These are phyloP conservation scores for Hesperophylax magnus DNA, from an alignment of 1,140 invertebrate genomes.

Conservation along the genomic window DNA sequence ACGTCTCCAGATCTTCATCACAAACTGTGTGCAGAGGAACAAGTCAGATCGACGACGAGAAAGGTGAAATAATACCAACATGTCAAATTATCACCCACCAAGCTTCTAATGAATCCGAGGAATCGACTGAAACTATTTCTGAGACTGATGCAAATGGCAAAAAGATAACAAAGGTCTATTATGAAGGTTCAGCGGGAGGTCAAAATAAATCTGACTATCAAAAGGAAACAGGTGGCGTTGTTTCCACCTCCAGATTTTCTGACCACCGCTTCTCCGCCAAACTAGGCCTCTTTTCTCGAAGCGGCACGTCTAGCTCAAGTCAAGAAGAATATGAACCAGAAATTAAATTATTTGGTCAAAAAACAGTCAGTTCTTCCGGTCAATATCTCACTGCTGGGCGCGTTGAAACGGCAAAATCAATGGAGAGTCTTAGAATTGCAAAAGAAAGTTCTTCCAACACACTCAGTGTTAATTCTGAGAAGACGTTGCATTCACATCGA, in stretches of 20 bases:
- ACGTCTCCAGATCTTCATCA: constrained; percentile 36
- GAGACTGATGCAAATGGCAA: constrained; percentile 52
- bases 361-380: constrained; percentile 65
- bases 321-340: constrained; percentile 79
- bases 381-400: constrained; percentile 73
- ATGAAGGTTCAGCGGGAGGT: constrained; percentile 46
- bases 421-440: constrained; percentile 77
- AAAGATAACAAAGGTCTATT: constrained; percentile 48
- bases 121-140: constrained; percentile 61
- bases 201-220: constrained; percentile 61
- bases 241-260: constrained; percentile 66
- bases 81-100: constrained; percentile 68
- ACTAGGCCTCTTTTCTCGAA: constrained; percentile 75
- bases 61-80: constrained; percentile 48
- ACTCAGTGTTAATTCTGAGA: constrained; percentile 66
- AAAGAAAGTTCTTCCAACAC: constrained; percentile 68
- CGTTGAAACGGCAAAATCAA: constrained; percentile 77
- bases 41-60: constrained; percentile 48
- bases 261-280: constrained; percentile 71
- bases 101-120: constrained; percentile 65
- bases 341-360: constrained; percentile 66
- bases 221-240: constrained; percentile 64
- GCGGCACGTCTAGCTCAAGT: constrained; percentile 76
- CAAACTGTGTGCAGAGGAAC: constrained; percentile 34
- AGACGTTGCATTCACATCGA: constrained; percentile 64